These are phyloP conservation scores for Pecten maximus DNA, from an alignment of 2,888 invertebrate species.

Conservation along the genomic window DNA sequence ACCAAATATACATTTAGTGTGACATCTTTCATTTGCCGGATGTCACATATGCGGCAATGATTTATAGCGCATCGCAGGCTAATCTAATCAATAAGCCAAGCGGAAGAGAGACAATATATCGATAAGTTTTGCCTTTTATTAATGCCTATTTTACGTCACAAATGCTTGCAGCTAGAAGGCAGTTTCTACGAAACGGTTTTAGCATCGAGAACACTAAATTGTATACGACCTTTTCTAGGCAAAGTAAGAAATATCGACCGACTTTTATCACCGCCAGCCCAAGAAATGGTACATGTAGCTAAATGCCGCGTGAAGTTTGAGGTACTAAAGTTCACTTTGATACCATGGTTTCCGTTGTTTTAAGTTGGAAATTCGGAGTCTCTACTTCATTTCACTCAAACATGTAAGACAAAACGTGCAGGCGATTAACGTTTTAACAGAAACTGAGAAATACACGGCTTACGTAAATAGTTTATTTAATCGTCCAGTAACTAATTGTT, in stretches of 20 bases:
- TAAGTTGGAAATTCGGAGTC: neutral
- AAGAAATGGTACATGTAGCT: neutral
- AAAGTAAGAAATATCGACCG: slow-evolving; percentile 8
- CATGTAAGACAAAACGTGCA: neutral
- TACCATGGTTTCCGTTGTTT: neutral
- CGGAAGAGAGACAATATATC: neutral
- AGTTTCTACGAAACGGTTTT: slow-evolving; percentile 25
- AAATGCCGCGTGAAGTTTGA: neutral
- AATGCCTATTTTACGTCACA: neutral
- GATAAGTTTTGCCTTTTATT: neutral
- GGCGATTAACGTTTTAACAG: neutral
- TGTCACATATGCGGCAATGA: neutral
- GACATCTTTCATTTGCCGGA: slow-evolving; percentile 8
- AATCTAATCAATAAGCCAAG: neutral
- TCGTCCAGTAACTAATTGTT: too few species aligned
- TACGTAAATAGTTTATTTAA: too few species aligned
- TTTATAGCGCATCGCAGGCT: neutral
- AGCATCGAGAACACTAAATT: slow-evolving; percentile 10
- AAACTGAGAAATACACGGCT: neutral
- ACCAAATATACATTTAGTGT: neutral
- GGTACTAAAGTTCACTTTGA: neutral
- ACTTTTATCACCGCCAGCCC: neutral
- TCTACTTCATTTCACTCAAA: neutral
- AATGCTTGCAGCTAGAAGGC: slow-evolving; percentile 5
- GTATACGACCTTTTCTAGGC: neutral